Evolutionary conservation across 1,140 invertebrate genomes (phyloP), one percentile per base, ranked within the genome.

Genomic region (Drosophila pseudoobscura): DNA sequence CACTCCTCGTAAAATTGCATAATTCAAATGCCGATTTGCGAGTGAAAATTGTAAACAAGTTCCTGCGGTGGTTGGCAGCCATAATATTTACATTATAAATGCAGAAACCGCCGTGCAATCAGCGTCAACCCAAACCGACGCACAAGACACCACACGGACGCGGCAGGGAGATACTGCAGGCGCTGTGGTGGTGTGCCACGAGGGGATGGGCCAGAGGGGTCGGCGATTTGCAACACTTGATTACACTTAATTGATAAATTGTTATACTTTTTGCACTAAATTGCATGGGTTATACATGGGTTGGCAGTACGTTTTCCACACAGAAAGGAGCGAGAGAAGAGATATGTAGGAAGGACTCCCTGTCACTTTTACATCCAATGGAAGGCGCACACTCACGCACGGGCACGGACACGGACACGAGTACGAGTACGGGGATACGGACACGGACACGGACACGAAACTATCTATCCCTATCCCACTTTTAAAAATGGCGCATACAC

Each of bases 401-500:
- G 24, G 24, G 24, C 24, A 24, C 64, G 29, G 7, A 5, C 24
- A 26, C 31, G 31, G 31, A 9, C 31, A 31, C 31, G 31, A 3
- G 3, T 3, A 31, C 31, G 31, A 9, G 9, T 3, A 26, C 24
- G 24, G 24, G 24, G 4, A 31, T 8, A 39, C 35, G 35, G 11
- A 39, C 2, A 4, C 17, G 17, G 17, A 17, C 11, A 39, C 11
- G 35, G 35, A 39, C 11, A 39, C 72, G 64, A 82, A 87, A 87
- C 82, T 87, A 87, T 87, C 82, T 87, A 87, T 87, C 82, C 82
- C 83, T 88, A 88, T 87, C 82, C 83, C 82, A 88, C 82, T 80
- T 87, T 87, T 78, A 71, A 87, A 87, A 87, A 87, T 87, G 82
- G 82, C 82, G 82, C 83, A 87, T 87, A 84, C 65, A 82, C 83